Base-by-base conservation (phyloP, 2,888 invertebrate species). In the Dendrolimus pini region DNA sequence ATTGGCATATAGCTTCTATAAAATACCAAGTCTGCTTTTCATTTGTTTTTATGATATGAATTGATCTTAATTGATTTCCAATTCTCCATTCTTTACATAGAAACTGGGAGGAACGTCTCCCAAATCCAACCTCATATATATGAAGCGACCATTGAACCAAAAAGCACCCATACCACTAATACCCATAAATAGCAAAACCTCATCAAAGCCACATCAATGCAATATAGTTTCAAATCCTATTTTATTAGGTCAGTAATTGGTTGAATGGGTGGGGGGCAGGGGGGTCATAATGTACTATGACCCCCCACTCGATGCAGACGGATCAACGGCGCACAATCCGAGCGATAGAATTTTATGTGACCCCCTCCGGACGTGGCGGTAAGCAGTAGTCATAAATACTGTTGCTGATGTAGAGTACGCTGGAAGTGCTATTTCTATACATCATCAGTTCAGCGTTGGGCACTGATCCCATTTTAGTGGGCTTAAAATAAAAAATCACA, bases 261-360 rank as follows among this genome's bases (percentile, higher is more conserved):
- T 61, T 54, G 64, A 64, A 66, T 65, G 66, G 63, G 65, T 64
- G 9, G 47, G 47, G 47, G 47, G 47, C 47, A 63, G 63, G 63
- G 66, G 62, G 54, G 56, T 66, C 66, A 70, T 72, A 71, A 75
- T 71, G 71, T 69, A 69, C 64, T 54, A 63, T 55, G 60, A 56
- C 60, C 65, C 64, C 66, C 58, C 64, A 65, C 66, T 64, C 71
- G 62, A 70, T 77, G 74, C 77, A 77, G 80, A 78, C 79, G 82
- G 83, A 85, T 85, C 85, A 83, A 76, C 79, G 73, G 71, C 74
- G 79, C 78, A 82, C 83, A 85, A 85, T 85, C 84, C 82, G 67
- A 74, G 77, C 81, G 84, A 89, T 89, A 89, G 86, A 89, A 89
- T 89, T 89, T 89, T 89, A 89, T 78, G 89, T 85, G 77, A 77